These are phyloP conservation scores for Carabus problematicus DNA, from an alignment of 2,888 invertebrate genomes.

Conservation along the genomic window DNA sequence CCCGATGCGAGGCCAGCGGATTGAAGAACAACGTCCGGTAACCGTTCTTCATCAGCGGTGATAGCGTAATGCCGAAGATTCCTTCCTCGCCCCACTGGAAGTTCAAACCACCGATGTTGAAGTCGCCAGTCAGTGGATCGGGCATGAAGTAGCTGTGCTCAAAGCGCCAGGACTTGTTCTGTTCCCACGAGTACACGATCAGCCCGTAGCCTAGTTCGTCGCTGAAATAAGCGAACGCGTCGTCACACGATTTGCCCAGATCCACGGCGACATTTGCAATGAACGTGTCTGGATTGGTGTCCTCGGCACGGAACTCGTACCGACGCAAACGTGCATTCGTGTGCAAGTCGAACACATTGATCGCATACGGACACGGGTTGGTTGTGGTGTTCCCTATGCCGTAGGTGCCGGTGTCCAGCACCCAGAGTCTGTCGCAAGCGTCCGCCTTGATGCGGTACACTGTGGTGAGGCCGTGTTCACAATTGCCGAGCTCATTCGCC, in stretches of 20 bases:
- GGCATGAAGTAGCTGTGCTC: slow-evolving; percentile 81
- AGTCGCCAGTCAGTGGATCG: slow-evolving; percentile 80
- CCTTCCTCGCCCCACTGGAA: slow-evolving; percentile 88
- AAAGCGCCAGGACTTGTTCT: slow-evolving; percentile 81
- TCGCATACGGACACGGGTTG: slow-evolving; percentile 79
- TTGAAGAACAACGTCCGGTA: slow-evolving; percentile 79
- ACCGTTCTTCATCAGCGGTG: slow-evolving; percentile 71
- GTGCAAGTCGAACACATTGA: slow-evolving; percentile 78
- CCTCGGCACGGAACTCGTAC: slow-evolving; percentile 73
- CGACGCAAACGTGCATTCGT: slow-evolving; percentile 73
- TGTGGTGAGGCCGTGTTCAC: slow-evolving; percentile 76
- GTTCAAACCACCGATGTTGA: slow-evolving; percentile 79
- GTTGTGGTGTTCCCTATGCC: slow-evolving; percentile 79
- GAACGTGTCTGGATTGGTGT: slow-evolving; percentile 78
- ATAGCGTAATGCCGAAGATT: slow-evolving; percentile 79
- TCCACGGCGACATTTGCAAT: slow-evolving; percentile 89
- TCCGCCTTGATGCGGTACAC: slow-evolving; percentile 83
- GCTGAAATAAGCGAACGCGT: slow-evolving; percentile 80
- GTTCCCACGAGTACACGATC: slow-evolving; percentile 78
- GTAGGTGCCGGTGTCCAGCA: slow-evolving; percentile 82
- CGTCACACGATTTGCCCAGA: slow-evolving; percentile 75
- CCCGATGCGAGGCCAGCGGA: slow-evolving; percentile 78
- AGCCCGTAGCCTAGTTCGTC: slow-evolving; percentile 77
- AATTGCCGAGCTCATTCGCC: slow-evolving; percentile 78
- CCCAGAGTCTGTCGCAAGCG: slow-evolving; percentile 82